Base-by-base conservation (phyloP, 2,797 vertebrate genomes). In the Sebastes baramenuke region DNA sequence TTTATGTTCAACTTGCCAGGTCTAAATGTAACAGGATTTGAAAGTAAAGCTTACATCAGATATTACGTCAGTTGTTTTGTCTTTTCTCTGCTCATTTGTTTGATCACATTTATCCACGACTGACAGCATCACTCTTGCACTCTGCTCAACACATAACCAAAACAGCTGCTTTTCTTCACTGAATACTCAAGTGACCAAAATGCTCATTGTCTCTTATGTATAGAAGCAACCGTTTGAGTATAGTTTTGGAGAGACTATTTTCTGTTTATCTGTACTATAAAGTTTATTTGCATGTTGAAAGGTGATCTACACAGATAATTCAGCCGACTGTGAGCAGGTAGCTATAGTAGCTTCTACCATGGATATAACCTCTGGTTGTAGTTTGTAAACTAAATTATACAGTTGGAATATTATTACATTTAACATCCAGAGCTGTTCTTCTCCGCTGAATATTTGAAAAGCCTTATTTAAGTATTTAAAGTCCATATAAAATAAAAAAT, bases 11-110 rank as follows among this genome's bases (percentile, higher is more conserved):
- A 97, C 97, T 98, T 98, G 97, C 98, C 97, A 97, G 97, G 98
- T 99, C 96, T 97, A 98, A 99, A 97, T 99, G 98, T 99, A 99
- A 97, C 97, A 96, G 97, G 97, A 96, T 98, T 99, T 98, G 97
- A 97, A 99, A 99, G 97, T 98, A 98, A 97, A 98, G 97, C 98
- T 97, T 98, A 99, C 97, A 98, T 97, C 96, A 97, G 93, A 98
- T 96, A 95, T 95, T 92, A 93, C 36, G 2, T 67, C 77, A 14
- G 22, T 78, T 60, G 62, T 88, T 67, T 78, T 78, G 80, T 92
- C 74, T 90, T 86, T 71, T 88, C 74, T 87, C 64, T 67, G 24
- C 2, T 62, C 6, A 0, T 60, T 36, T 12, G 30, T 22, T 29
- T 32, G 13, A 38, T 55, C 24, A 67, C 38, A 24, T 65, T 46